Percentiles rank a stretch among this genome's conserved stretches.
Evolutionary conservation across 2,888 invertebrate species (phyloP).

Genomic region (Linyphia triangularis): DNA sequence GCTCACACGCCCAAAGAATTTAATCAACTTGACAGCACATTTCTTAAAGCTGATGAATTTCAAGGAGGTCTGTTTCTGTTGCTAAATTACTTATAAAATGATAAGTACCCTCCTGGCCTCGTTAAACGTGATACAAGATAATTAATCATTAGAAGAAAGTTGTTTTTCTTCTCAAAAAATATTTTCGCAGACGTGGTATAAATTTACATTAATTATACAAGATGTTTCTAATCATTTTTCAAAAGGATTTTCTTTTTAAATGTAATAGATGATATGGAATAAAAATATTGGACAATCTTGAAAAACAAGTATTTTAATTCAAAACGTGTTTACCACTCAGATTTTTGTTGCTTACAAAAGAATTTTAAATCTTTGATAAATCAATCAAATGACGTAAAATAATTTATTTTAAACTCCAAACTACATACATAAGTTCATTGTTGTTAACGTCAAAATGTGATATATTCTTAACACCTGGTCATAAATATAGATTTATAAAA

Average conservation of each 20-base stretch:
- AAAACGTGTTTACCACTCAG: too few species aligned
- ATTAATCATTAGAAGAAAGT: conserved; percentile 3
- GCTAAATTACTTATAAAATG: neutral
- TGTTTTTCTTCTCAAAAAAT: neutral
- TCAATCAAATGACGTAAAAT: too few species aligned
- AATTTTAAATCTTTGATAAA: too few species aligned
- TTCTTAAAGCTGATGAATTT: neutral
- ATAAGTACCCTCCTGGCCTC: neutral
- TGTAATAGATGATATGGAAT: neutral
- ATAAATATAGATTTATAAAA: too few species aligned
- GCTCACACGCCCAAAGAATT: neutral
- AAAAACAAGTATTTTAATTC: neutral
- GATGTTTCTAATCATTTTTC: neutral
- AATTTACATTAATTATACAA: neutral
- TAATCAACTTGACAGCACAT: neutral
- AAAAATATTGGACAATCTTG: neutral
- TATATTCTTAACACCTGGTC: too few species aligned
- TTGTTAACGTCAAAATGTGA: too few species aligned
- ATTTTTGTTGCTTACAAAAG: too few species aligned
- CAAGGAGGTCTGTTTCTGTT: neutral
- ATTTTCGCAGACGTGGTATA: neutral
- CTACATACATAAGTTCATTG: too few species aligned
- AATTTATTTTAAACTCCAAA: too few species aligned
- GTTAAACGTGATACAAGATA: neutral
- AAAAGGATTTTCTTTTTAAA: neutral